A percentile compares a stretch with the other conserved stretches of the same genome.
Evolutionary conservation across 2,113 vertebrate species (phyloP).

Genomic region (Nesospiza acunhae): DNA sequence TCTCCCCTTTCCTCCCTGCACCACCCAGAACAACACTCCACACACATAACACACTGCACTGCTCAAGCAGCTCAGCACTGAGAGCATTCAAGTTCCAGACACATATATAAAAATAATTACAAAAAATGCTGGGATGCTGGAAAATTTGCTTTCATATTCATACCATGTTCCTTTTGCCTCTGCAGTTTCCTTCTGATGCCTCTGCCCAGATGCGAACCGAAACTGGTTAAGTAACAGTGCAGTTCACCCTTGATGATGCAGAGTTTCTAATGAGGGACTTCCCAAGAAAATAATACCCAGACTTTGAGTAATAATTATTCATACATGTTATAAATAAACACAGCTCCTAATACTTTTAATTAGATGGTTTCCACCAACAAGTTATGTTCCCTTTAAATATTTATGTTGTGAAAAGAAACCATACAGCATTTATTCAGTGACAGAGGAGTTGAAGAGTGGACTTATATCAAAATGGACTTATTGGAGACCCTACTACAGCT

Average conservation of each 20-base stretch:
- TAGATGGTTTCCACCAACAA: neutral
- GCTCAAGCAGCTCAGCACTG: neutral
- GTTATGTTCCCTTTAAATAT: neutral
- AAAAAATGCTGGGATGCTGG: neutral
- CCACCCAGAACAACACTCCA: neutral
- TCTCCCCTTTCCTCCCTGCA: neutral
- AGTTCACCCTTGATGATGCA: slow-evolving; percentile 55
- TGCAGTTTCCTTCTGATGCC: neutral
- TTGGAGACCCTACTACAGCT: neutral
- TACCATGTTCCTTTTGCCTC: neutral
- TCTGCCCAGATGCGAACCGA: slow-evolving; percentile 34
- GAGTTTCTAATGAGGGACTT: slow-evolving; percentile 72
- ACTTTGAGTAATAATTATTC: slow-evolving; percentile 66
- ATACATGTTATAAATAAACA: slow-evolving; percentile 54
- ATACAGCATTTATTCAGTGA: neutral
- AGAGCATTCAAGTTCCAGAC: neutral
- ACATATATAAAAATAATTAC: neutral
- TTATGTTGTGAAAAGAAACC: neutral
- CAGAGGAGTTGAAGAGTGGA: neutral
- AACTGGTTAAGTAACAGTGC: slow-evolving; percentile 57
- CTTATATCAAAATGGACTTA: neutral
- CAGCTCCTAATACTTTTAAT: slow-evolving; percentile 39
- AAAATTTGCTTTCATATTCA: slow-evolving; percentile 2
- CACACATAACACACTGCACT: accelerated
- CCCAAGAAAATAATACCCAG: slow-evolving; percentile 60